These are phyloP conservation scores for Tadarida brasiliensis DNA, from an alignment of 2,797 vertebrate genomes.

Conservation along the genomic window DNA sequence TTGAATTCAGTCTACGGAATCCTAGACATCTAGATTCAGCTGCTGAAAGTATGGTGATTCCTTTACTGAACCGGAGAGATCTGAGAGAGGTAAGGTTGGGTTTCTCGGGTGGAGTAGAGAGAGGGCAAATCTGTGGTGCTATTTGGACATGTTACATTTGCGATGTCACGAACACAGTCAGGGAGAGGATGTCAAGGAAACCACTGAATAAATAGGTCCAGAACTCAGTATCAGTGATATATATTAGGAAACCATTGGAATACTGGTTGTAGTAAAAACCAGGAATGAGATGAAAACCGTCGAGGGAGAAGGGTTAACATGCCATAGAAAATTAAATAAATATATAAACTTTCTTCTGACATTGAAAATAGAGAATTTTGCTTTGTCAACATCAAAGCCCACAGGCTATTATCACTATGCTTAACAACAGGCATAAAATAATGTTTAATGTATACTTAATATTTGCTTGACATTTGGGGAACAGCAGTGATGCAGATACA, in stretches of 20 bases:
- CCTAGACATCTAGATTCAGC: neutral
- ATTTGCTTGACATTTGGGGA: constrained; percentile 3
- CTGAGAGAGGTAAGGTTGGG: neutral
- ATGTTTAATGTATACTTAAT: neutral
- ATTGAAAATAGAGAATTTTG: constrained; percentile 20
- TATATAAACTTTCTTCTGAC: constrained; percentile 9
- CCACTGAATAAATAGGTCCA: neutral
- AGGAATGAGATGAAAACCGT: neutral
- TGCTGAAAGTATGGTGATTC: neutral
- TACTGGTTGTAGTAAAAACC: neutral
- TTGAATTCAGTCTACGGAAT: neutral
- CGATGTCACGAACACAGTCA: neutral
- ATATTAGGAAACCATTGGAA: neutral
- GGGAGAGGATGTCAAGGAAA: neutral
- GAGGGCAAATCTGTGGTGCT: neutral
- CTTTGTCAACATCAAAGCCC: neutral
- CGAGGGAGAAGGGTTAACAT: neutral
- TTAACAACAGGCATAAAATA: neutral
- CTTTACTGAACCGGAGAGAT: constrained; percentile 5
- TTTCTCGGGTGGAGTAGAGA: neutral
- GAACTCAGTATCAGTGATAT: neutral
- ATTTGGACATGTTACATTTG: neutral
- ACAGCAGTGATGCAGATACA: neutral
- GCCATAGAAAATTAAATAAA: neutral
- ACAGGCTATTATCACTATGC: neutral